phyloP scores from a whole-genome alignment of 2,888 invertebrate species.

The Brachypalpus laphriformis region DNA sequence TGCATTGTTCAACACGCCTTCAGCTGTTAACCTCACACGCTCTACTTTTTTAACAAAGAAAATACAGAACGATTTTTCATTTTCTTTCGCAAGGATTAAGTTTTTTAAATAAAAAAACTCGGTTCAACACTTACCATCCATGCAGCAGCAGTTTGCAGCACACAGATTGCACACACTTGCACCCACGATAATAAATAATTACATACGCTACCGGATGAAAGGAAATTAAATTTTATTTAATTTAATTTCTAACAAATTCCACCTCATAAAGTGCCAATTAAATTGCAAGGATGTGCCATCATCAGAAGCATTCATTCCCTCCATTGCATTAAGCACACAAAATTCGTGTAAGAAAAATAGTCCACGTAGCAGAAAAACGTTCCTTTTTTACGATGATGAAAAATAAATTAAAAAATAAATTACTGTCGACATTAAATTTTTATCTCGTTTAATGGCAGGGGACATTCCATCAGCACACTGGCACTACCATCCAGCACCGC shows the following conservation, averaged over 20 bases:
- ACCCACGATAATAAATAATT: slow-evolving; percentile 21
- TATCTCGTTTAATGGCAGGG: slow-evolving; percentile 35
- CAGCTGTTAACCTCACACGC: neutral
- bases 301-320: neutral
- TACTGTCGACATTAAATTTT: slow-evolving; percentile 37
- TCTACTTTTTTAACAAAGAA: neutral
- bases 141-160: neutral
- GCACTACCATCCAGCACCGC: neutral
- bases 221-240: slow-evolving; percentile 31
- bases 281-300: slow-evolving; percentile 17
- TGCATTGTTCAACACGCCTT: neutral
- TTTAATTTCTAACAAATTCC: slow-evolving; percentile 15
- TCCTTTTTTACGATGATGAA: slow-evolving; percentile 7
- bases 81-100: neutral
- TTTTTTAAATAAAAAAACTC: neutral
- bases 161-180: neutral
- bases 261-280: slow-evolving; percentile 21
- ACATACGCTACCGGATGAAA: slow-evolving; percentile 7
- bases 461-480: slow-evolving; percentile 15
- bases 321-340: neutral
- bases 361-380: neutral
- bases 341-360: neutral
- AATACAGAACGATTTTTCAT: neutral
- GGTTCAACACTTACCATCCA: neutral
- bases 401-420: slow-evolving; percentile 19